Conservation (phyloP, 2,113 vertebrate species). For the Amblyopsis rosae region DNA sequence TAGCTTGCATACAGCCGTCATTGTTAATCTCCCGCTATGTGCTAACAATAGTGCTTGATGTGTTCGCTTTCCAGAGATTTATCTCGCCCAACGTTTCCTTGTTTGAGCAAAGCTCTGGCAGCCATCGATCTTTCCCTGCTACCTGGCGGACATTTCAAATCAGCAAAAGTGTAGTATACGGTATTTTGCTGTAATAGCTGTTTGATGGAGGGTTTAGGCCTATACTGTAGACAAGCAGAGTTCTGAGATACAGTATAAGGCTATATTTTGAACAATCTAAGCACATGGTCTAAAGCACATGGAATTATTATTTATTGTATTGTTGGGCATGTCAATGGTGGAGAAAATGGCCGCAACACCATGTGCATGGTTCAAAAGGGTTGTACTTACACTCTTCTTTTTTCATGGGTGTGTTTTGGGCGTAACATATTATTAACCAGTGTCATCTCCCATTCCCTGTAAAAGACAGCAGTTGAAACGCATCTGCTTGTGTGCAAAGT, state of each 20-base stretch:
- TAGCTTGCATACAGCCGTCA: slow-evolving; percentile 57
- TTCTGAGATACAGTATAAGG: slow-evolving; percentile 3
- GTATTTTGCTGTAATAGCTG: slow-evolving; percentile 20
- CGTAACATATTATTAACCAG: no score
- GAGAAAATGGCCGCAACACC: no score
- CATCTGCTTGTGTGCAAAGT: no score
- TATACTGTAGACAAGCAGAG: slow-evolving; percentile 31
- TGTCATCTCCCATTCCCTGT: no score
- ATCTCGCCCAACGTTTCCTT: slow-evolving; percentile 32
- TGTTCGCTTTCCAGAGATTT: slow-evolving; percentile 58
- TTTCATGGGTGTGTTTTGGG: no score
- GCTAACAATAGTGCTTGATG: slow-evolving; percentile 72
- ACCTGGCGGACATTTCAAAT: slow-evolving; percentile 50
- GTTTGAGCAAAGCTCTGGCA: slow-evolving; percentile 51
- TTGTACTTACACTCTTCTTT: no score
- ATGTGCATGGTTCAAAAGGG: no score
- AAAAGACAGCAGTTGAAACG: no score
- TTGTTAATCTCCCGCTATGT: slow-evolving; percentile 67
- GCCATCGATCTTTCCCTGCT: slow-evolving; percentile 47
- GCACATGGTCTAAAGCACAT: no score
- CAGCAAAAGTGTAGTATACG: slow-evolving; percentile 35
- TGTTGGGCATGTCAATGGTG: no score
- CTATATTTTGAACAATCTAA: no score
- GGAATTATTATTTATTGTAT: no score
- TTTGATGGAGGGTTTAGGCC: slow-evolving; percentile 57